These are phyloP conservation scores for Propithecus deckenii DNA, from an alignment of 2,797 vertebrate species.

Conservation along the genomic window DNA sequence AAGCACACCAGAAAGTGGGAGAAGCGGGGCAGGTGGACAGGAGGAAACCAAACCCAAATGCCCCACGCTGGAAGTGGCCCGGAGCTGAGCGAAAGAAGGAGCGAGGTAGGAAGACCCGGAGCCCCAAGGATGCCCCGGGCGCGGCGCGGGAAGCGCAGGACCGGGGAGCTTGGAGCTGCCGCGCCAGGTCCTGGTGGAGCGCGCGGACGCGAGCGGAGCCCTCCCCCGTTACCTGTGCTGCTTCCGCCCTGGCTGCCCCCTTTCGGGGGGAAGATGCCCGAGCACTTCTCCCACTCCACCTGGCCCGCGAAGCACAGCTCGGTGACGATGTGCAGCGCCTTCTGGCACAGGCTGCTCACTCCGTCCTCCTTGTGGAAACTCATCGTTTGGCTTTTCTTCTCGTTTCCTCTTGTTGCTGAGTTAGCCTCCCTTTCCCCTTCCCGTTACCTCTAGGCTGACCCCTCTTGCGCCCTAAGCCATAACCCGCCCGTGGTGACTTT, in stretches of 20 bases:
- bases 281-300: conserved; percentile 95
- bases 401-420: background rate
- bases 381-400: conserved; percentile 82
- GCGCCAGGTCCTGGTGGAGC: background rate
- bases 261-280: conserved; percentile 93
- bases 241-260: conserved; percentile 91
- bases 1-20: background rate
- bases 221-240: conserved; percentile 89
- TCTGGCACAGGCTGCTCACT: conserved; percentile 94
- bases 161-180: background rate
- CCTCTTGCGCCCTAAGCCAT: conserved; percentile 41
- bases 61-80: background rate
- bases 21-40: background rate
- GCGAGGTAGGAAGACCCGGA: background rate
- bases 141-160: background rate
- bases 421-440: background rate
- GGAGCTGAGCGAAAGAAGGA: background rate
- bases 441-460: background rate
- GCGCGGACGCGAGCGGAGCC: background rate
- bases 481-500: background rate
- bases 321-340: conserved; percentile 95
- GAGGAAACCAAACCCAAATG: background rate
- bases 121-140: background rate
- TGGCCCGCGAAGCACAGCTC: conserved; percentile 96
- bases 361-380: conserved; percentile 92